These are phyloP conservation scores for Gnatocerus cornutus DNA, from an alignment of 2,888 invertebrate species.

Conservation along the genomic window DNA sequence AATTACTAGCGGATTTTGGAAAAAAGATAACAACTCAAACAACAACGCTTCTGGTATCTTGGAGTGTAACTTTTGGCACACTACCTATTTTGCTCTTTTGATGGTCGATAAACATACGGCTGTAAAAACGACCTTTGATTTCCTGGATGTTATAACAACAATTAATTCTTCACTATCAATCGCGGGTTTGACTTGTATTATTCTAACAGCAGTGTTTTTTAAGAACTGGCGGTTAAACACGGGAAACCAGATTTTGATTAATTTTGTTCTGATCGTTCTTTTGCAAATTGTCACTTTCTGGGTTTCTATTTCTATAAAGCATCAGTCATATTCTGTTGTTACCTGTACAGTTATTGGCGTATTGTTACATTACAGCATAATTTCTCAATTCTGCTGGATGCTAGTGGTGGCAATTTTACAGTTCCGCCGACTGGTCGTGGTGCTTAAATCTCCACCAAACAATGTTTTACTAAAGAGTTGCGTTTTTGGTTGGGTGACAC, in stretches of 20 bases:
- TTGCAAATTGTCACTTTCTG: constrained; percentile 65
- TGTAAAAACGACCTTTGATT: constrained; percentile 50
- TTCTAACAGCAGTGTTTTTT: constrained; percentile 74
- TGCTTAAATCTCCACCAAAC: constrained; percentile 74
- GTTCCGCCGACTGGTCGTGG: constrained; percentile 78
- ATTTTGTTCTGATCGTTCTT: constrained; percentile 62
- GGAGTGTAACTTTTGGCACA: constrained; percentile 74
- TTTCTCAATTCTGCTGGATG: constrained; percentile 84
- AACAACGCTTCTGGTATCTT: constrained; percentile 61
- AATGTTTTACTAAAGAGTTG: constrained; percentile 74
- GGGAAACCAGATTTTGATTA: constrained; percentile 65
- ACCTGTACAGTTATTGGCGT: constrained; percentile 73
- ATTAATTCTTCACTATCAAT: constrained; percentile 74
- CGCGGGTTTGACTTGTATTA: constrained; percentile 72
- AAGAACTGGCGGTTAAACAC: constrained; percentile 75
- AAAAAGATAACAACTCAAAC: constrained; percentile 68
- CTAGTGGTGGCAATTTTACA: constrained; percentile 80
- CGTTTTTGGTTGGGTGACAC: constrained; percentile 77
- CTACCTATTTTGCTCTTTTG: constrained; percentile 74
- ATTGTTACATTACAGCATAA: constrained; percentile 78
- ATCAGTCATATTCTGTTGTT: constrained; percentile 44
- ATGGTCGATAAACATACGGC: neutral
- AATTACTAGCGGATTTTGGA: constrained; percentile 59
- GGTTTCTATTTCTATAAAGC: constrained; percentile 56
- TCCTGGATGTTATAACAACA: constrained; percentile 72